Base-by-base conservation (phyloP, 2,888 invertebrate species). In the Meiosimyza decipiens region DNA sequence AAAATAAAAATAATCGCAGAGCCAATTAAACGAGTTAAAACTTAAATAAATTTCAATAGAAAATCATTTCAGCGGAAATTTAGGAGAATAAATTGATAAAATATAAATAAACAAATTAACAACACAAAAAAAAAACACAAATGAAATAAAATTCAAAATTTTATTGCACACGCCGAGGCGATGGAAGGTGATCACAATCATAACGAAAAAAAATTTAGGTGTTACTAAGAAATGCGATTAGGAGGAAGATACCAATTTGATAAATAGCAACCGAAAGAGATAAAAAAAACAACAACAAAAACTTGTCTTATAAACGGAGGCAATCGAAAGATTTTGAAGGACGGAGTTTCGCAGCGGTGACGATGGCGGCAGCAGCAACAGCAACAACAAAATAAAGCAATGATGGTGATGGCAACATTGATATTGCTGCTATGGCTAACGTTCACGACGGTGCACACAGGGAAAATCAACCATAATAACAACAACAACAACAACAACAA, bases 331-430 rank as follows among this genome's bases (percentile, higher is more conserved):
- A 64, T 55, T 72, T 69, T 73, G 73, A 73, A 73, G 73, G 73
- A 73, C 73, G 73, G 73, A 73, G 69, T 73, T 73, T 73, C 73
- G 73, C 60, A 70, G 73, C 59, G 59, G 28, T 12, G 54, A 18
- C 71, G 28, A n/a, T 47, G 52, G 18, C 67, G 40, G n/a, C 50
- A 22, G 13, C 50, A 60, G 54, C 12, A 63, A 63, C 1, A 51
- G 18, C 67, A 68, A 51, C 52, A 47, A 49, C 40, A 57, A 57
- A n/a, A 59, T n/a, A 22, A 2, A 40, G 5, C 40, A 9, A 40
- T 40, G 40, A 9, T 40, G 40, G 1, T 40, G 40, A 9, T 40
- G 40, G 40, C 40, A 40, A 40, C 40, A 40, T 40, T 40, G 40
- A 28, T n/a, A n/a, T 28, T 28, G 28, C 28, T 28, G 40, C 40